A percentile compares a stretch with the other conserved stretches of the same genome.
Evolutionary conservation across 2,888 invertebrate species (phyloP).

Genomic region (Theretra japonica): DNA sequence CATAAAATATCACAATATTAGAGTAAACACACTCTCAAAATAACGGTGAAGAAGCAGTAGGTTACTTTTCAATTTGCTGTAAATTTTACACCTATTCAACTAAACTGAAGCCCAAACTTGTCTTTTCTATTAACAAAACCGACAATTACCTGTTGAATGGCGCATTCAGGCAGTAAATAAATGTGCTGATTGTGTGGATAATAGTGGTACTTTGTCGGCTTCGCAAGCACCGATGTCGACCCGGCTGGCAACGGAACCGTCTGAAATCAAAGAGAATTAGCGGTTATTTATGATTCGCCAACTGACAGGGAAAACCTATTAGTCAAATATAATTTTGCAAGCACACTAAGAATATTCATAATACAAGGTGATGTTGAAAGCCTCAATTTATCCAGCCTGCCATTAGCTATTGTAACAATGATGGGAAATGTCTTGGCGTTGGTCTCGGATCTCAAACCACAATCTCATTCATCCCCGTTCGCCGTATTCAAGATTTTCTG

Average conservation of each 20-base stretch:
- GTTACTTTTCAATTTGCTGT: slow-evolving; percentile 31
- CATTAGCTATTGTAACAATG: slow-evolving; percentile 68
- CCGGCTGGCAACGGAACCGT: slow-evolving; percentile 88
- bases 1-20: neutral
- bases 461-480: slow-evolving; percentile 59
- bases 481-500: slow-evolving; percentile 58
- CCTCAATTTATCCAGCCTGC: slow-evolving; percentile 62
- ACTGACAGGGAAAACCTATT: slow-evolving; percentile 45
- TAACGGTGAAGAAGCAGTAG: slow-evolving; percentile 22
- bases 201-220: slow-evolving; percentile 96
- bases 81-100: slow-evolving; percentile 27
- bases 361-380: slow-evolving; percentile 61
- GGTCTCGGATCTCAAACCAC: slow-evolving; percentile 57
- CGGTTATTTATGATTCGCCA: slow-evolving; percentile 44
- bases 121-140: slow-evolving; percentile 45
- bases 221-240: slow-evolving; percentile 89
- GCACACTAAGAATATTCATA: slow-evolving; percentile 44
- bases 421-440: slow-evolving; percentile 67
- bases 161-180: slow-evolving; percentile 96
- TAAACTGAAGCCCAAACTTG: slow-evolving; percentile 2
- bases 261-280: slow-evolving; percentile 80
- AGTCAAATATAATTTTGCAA: slow-evolving; percentile 47
- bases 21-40: too few relatives aligned
- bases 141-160: slow-evolving; percentile 91
- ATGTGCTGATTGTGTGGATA: slow-evolving; percentile 97